These are phyloP conservation scores for Danio choprae DNA, from an alignment of 2,797 vertebrate genomes.

Conservation along the genomic window DNA sequence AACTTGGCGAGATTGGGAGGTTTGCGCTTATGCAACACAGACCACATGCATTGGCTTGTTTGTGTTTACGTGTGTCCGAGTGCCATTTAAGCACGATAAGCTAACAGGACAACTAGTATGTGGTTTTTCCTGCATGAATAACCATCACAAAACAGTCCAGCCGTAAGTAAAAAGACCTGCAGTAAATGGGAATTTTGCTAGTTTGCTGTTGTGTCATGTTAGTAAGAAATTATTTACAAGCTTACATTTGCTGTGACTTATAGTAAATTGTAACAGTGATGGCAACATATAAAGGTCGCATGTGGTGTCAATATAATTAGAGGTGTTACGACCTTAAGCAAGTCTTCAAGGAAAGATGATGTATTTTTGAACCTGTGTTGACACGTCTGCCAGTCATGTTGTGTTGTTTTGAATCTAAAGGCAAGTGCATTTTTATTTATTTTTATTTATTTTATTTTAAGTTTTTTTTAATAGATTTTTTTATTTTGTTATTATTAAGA, in stretches of 20 bases:
- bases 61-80: constrained; percentile 12
- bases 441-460: no score
- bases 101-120: not conserved
- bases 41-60: constrained; percentile 16
- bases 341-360: not conserved
- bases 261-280: not conserved
- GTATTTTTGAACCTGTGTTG: constrained; percentile 13
- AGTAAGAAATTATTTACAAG: not conserved
- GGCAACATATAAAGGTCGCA: constrained; percentile 17
- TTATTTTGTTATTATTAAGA: not conserved
- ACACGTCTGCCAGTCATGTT: not conserved
- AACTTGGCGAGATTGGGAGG: constrained; percentile 6
- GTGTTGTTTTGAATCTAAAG: not conserved
- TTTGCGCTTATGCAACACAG: not conserved
- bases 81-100: not conserved
- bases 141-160: not conserved
- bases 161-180: not conserved
- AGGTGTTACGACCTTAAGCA: constrained; percentile 21
- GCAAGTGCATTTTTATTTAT: constrained; percentile 2
- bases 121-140: constrained; percentile 4
- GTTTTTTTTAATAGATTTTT: not conserved
- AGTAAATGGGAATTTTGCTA: not conserved
- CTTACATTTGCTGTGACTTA: not conserved
- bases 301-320: not conserved
- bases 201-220: not conserved